phyloP scores from a whole-genome alignment of 2,113 vertebrate genomes.

The Phrynocephalus versicolor region DNA sequence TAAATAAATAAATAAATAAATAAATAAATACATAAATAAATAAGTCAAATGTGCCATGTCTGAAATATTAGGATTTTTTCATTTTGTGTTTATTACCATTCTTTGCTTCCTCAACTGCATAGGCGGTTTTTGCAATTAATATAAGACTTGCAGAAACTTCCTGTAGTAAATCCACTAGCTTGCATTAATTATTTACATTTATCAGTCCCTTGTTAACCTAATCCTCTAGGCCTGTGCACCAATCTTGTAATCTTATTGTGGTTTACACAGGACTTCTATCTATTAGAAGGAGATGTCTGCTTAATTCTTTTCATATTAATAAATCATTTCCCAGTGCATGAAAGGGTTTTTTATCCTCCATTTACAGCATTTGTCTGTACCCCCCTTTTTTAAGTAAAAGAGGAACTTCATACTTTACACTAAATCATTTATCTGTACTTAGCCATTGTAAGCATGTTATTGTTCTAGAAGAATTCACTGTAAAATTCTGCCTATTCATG shows the following conservation, averaged over 20 bases:
- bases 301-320: neutral
- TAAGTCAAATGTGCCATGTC: neutral
- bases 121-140: neutral
- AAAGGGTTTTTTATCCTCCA: neutral
- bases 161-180: neutral
- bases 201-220: neutral
- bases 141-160: neutral
- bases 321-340: neutral
- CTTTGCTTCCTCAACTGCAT: neutral
- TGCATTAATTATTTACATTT: neutral
- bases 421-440: constrained; percentile 1
- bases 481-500: constrained; percentile 54
- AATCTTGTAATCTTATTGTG: neutral
- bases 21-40: too few species aligned
- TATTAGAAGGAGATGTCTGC: neutral
- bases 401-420: constrained; percentile 6
- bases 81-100: neutral
- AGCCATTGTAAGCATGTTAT: constrained; percentile 23
- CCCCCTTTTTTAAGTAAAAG: constrained; percentile 12
- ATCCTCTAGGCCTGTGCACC: neutral
- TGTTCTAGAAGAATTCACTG: constrained; percentile 29
- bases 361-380: constrained; percentile 13
- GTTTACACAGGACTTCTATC: neutral
- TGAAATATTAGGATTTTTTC: neutral
- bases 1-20: too few species aligned